Evolutionary conservation across 2,113 vertebrate genomes (phyloP).

Genomic region (Siniperca chuatsi): DNA sequence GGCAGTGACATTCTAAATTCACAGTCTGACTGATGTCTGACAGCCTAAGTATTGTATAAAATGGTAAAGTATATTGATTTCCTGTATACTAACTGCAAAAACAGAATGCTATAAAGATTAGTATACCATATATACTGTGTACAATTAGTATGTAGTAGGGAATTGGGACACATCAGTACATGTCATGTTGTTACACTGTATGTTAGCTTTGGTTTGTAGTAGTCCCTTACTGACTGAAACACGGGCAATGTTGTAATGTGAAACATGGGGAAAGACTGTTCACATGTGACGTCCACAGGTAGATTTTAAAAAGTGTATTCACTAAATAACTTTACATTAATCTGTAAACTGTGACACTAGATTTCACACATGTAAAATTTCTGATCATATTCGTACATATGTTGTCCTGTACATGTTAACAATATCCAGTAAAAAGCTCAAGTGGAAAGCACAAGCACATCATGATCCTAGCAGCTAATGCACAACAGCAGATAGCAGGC

Average conservation of each 20-base stretch:
- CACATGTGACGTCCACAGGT: background rate
- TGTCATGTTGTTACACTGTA: background rate
- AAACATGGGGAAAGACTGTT: conserved; percentile 3
- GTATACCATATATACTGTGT: background rate
- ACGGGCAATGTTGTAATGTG: background rate
- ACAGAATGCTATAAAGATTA: background rate
- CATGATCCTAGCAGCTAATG: background rate
- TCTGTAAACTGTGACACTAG: conserved; percentile 18
- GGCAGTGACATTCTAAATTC: background rate
- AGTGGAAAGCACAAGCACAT: background rate
- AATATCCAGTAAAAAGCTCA: conserved; percentile 3
- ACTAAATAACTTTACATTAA: background rate
- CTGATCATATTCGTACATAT: background rate
- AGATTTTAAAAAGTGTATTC: conserved; percentile 28
- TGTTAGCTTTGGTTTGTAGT: background rate
- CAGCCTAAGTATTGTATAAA: background rate
- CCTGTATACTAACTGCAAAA: background rate
- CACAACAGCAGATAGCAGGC: conserved; percentile 18
- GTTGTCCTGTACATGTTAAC: background rate
- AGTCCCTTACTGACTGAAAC: background rate
- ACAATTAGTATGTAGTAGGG: background rate
- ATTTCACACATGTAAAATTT: background rate
- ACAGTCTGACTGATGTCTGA: background rate
- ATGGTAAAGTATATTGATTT: background rate
- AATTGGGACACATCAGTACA: background rate